phyloP scores from a whole-genome alignment of 2,113 vertebrate genomes.

The Dissostichus mawsoni region DNA sequence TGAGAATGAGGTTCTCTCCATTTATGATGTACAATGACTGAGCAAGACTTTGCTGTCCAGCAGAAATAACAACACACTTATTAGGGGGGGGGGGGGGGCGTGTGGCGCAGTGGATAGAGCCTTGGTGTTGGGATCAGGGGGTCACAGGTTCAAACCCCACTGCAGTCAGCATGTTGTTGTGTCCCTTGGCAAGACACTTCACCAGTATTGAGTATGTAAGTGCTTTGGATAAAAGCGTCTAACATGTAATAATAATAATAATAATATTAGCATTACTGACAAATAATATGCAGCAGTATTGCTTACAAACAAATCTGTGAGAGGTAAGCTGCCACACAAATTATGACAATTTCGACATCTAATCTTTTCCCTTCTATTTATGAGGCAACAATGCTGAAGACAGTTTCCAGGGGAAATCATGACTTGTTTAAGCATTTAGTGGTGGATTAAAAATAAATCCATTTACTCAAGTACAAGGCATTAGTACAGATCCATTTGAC shows the following conservation, averaged over 20 bases:
- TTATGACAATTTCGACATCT: neutral
- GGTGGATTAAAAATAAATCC: neutral
- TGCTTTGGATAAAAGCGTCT: no score
- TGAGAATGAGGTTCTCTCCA: conserved; percentile 36
- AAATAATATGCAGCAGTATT: neutral
- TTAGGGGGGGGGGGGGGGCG: neutral
- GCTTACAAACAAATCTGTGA: neutral
- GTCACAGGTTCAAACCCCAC: no score
- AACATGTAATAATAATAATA: no score
- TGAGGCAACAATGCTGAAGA: neutral
- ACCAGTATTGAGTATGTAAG: no score
- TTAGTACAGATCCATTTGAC: neutral
- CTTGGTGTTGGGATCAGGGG: no score
- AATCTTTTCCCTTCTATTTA: neutral
- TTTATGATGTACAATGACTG: conserved; percentile 12
- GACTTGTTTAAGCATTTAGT: no score
- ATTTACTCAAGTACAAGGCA: neutral
- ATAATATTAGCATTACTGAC: neutral
- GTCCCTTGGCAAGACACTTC: no score
- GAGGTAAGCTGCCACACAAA: neutral
- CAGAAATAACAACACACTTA: conserved; percentile 26
- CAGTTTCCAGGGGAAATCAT: neutral
- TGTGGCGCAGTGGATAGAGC: no score
- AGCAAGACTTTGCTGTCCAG: conserved; percentile 25
- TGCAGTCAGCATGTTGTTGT: no score